phyloP scores from a whole-genome alignment of 1,140 invertebrate species.

The Leptinotarsa undecemlineata region DNA sequence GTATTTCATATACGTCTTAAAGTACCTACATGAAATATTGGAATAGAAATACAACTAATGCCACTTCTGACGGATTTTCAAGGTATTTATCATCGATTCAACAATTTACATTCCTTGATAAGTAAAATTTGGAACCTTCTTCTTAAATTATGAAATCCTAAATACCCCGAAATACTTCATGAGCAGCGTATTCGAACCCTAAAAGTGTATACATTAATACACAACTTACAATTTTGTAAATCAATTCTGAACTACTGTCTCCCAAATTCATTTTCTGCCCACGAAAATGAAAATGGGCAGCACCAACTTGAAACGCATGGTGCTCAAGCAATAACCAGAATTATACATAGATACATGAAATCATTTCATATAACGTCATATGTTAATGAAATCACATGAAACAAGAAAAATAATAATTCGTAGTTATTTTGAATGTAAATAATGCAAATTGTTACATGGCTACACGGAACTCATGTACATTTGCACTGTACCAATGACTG shows the following conservation, averaged over 20 bases:
- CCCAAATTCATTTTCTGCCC: constrained; percentile 53
- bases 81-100: not conserved
- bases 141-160: not conserved
- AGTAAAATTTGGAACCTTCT: constrained; percentile 1
- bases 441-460: constrained; percentile 48
- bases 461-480: constrained; percentile 49
- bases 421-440: constrained; percentile 44
- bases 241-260: constrained; percentile 54
- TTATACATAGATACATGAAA: constrained; percentile 50
- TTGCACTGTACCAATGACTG: constrained; percentile 47
- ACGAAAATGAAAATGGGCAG: constrained; percentile 51
- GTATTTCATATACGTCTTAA: constrained; percentile 21
- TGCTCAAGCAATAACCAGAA: constrained; percentile 52
- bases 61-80: not conserved
- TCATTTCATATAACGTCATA: constrained; percentile 51
- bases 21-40: constrained; percentile 24
- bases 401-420: constrained; percentile 49
- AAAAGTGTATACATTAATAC: constrained; percentile 26
- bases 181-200: constrained; percentile 22
- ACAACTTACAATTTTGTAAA: constrained; percentile 34
- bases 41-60: constrained; percentile 21
- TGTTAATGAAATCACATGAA: constrained; percentile 53
- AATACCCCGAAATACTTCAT: constrained; percentile 21
- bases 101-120: no score
- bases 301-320: constrained; percentile 43